Conservation (phyloP, 2,113 vertebrate genomes). For the Sylvia atricapilla region DNA sequence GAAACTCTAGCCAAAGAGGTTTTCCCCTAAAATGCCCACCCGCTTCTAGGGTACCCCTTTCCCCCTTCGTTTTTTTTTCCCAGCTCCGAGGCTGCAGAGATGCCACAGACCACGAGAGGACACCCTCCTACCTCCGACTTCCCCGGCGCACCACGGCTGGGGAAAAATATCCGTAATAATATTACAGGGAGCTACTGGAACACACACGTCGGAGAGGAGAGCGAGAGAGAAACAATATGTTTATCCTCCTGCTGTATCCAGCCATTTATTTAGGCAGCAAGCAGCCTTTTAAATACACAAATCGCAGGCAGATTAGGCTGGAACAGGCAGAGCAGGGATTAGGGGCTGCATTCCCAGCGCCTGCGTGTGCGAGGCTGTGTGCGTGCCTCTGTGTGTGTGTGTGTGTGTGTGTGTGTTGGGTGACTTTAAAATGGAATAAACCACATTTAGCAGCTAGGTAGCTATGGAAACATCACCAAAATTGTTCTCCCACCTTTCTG, state of each 20-base stretch:
- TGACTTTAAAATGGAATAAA: slow-evolving; percentile 77
- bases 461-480: slow-evolving; percentile 82
- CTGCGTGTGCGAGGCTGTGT: neutral
- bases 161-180: slow-evolving; percentile 12
- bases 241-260: slow-evolving; percentile 12
- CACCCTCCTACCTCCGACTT: slow-evolving; percentile 67
- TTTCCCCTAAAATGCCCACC: neutral
- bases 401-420: slow-evolving; percentile 60
- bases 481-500: slow-evolving; percentile 76
- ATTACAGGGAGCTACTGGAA: slow-evolving; percentile 41
- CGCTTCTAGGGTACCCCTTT: neutral
- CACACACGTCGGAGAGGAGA: slow-evolving; percentile 21
- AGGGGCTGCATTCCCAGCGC: neutral
- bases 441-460: slow-evolving; percentile 76
- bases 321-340: slow-evolving; percentile 59
- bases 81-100: neutral
- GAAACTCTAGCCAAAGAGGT: neutral
- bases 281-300: slow-evolving; percentile 54
- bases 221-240: slow-evolving; percentile 23
- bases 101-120: slow-evolving; percentile 68
- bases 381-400: neutral
- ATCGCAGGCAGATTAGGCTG: slow-evolving; percentile 34
- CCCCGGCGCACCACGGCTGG: neutral
- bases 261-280: slow-evolving; percentile 56
- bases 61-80: neutral